These are phyloP conservation scores for Papilio protenor DNA, from an alignment of 2,888 invertebrate genomes.

Conservation along the genomic window DNA sequence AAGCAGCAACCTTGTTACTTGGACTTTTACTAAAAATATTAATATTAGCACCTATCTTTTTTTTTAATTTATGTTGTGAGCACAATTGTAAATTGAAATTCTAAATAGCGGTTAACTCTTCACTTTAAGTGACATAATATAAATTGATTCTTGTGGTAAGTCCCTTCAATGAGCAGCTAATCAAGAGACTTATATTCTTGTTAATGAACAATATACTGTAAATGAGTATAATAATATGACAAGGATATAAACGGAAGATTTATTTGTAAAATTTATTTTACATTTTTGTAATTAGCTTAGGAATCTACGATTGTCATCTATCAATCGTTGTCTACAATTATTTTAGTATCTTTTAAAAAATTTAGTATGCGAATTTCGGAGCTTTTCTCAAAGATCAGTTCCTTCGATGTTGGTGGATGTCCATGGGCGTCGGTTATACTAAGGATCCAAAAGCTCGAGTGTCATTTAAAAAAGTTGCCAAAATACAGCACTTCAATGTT, in stretches of 20 bases:
- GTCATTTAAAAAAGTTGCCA: neutral
- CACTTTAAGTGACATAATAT: neutral
- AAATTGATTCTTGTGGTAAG: constrained; percentile 16
- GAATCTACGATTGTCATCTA: no score
- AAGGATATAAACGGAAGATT: neutral
- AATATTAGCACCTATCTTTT: no score
- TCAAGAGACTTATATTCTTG: neutral
- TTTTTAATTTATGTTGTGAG: no score
- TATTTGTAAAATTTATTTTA: neutral
- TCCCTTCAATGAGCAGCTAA: neutral
- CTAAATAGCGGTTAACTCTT: neutral
- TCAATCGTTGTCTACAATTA: neutral
- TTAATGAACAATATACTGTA: neutral
- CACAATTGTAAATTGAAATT: neutral
- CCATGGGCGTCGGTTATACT: neutral
- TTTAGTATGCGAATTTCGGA: neutral
- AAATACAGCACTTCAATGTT: neutral
- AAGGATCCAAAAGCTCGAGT: neutral
- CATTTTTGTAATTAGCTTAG: neutral
- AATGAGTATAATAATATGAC: neutral
- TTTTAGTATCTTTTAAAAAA: neutral
- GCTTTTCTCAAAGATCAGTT: neutral
- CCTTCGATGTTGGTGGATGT: neutral
- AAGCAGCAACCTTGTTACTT: no score
- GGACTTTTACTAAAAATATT: no score